These are phyloP conservation scores for Uropetala carovei DNA, from an alignment of 2,888 invertebrate genomes.

Conservation along the genomic window DNA sequence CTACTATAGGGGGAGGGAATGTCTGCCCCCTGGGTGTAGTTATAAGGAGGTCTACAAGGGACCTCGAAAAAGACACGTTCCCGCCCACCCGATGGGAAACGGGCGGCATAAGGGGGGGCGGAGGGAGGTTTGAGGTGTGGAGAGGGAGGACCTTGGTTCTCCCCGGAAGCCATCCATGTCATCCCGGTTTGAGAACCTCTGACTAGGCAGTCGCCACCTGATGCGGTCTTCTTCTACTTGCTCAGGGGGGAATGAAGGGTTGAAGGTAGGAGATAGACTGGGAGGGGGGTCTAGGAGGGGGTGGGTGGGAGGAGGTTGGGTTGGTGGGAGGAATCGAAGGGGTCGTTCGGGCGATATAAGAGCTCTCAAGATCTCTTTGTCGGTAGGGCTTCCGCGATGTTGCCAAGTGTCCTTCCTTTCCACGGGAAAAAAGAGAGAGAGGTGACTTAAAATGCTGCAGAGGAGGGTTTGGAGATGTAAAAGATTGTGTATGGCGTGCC, in stretches of 20 bases:
- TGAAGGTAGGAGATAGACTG: too few species aligned
- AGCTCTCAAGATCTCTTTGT: slow-evolving; percentile 25
- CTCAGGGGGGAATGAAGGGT: too few species aligned
- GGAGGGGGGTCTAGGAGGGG: background rate
- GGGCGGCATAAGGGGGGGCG: background rate
- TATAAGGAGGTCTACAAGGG: too few species aligned
- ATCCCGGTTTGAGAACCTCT: background rate
- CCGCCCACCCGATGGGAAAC: background rate
- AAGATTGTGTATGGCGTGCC: too few species aligned
- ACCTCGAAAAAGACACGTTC: too few species aligned
- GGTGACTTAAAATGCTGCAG: too few species aligned
- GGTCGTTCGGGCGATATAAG: background rate
- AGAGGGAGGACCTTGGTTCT: background rate
- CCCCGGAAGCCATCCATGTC: background rate
- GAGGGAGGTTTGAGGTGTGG: too few species aligned
- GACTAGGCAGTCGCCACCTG: slow-evolving; percentile 1
- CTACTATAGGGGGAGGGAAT: too few species aligned
- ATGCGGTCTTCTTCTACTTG: background rate
- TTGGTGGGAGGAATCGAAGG: background rate
- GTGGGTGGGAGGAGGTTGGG: background rate
- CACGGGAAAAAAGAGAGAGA: background rate
- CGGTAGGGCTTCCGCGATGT: slow-evolving; percentile 58
- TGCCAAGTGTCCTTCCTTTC: slow-evolving; percentile 30
- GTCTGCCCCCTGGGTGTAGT: too few species aligned
- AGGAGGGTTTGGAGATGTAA: too few species aligned